phyloP scores from a whole-genome alignment of 2,113 vertebrate species.

The Dolichallabes microphthalmus region DNA sequence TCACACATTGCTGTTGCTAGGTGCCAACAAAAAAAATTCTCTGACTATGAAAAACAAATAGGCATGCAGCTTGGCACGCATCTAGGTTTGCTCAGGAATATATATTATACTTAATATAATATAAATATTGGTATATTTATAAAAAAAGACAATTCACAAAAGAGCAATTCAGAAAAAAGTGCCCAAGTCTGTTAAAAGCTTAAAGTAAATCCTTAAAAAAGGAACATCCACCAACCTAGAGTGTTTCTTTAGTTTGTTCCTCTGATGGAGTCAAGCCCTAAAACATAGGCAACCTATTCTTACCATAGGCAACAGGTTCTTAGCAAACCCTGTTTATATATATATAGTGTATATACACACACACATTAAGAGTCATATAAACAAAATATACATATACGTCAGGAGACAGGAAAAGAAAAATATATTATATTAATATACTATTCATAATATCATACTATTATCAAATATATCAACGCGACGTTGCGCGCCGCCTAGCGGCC shows the following conservation, averaged over 20 bases:
- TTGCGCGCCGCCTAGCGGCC: too few relatives aligned
- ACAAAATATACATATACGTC: too few relatives aligned
- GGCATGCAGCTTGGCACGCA: not conserved
- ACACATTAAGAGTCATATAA: too few relatives aligned
- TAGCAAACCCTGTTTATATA: not conserved
- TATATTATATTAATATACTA: too few relatives aligned
- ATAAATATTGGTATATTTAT: too few relatives aligned
- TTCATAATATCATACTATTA: too few relatives aligned
- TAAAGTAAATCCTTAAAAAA: not conserved
- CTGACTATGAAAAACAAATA: not conserved
- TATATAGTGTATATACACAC: too few relatives aligned
- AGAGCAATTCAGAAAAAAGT: not conserved
- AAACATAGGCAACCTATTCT: not conserved
- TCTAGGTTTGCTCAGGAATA: not conserved
- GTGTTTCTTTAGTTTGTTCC: not conserved
- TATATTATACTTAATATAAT: too few relatives aligned
- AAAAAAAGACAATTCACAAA: not conserved
- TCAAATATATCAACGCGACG: too few relatives aligned
- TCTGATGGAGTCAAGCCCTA: not conserved
- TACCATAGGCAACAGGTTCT: too few relatives aligned
- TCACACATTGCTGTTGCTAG: conserved; percentile 22
- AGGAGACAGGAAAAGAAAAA: too few relatives aligned
- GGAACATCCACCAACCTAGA: not conserved
- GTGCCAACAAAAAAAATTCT: not conserved
- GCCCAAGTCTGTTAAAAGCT: not conserved